These are phyloP conservation scores for Semicossyphus pulcher DNA, from an alignment of 2,113 vertebrate genomes.

Conservation along the genomic window DNA sequence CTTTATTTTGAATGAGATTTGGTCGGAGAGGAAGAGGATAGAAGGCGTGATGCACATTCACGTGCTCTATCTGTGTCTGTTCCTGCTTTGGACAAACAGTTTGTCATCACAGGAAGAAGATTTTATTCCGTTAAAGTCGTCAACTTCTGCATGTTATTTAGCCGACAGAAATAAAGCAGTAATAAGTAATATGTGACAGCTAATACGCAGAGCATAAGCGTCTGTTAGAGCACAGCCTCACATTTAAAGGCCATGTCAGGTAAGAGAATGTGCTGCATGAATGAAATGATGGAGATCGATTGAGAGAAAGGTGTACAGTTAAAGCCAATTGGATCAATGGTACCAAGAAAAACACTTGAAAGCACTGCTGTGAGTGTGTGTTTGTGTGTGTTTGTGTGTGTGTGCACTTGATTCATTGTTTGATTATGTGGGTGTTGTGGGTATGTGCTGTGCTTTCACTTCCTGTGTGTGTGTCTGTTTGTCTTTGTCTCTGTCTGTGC, in stretches of 20 bases:
- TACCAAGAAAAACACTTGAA: conserved; percentile 17
- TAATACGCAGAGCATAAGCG: background rate
- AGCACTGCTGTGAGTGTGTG: conserved; percentile 20
- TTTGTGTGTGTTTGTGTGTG: conserved; percentile 23
- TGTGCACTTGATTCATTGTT: conserved; percentile 55
- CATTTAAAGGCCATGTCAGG: conserved; percentile 31
- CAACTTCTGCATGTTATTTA: background rate
- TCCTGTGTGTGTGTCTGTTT: conserved; percentile 28
- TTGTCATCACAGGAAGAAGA: conserved; percentile 11
- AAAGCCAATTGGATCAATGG: conserved; percentile 31
- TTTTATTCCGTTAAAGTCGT: background rate
- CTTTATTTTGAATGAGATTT: background rate
- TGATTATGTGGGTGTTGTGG: conserved; percentile 49
- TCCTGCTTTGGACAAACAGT: background rate
- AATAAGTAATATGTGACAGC: background rate
- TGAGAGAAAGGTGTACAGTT: background rate
- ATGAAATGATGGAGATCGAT: conserved; percentile 8
- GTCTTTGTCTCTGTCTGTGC: conserved; percentile 52
- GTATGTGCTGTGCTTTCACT: conserved; percentile 46
- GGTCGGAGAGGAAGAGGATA: conserved; percentile 16
- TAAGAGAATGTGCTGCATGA: conserved; percentile 12
- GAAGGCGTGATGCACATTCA: conserved; percentile 43
- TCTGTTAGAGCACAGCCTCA: background rate
- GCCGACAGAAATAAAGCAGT: background rate
- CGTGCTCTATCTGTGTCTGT: conserved; percentile 22